These are phyloP conservation scores for Gracilinanus agilis DNA, from an alignment of 2,113 vertebrate genomes.

Conservation along the genomic window DNA sequence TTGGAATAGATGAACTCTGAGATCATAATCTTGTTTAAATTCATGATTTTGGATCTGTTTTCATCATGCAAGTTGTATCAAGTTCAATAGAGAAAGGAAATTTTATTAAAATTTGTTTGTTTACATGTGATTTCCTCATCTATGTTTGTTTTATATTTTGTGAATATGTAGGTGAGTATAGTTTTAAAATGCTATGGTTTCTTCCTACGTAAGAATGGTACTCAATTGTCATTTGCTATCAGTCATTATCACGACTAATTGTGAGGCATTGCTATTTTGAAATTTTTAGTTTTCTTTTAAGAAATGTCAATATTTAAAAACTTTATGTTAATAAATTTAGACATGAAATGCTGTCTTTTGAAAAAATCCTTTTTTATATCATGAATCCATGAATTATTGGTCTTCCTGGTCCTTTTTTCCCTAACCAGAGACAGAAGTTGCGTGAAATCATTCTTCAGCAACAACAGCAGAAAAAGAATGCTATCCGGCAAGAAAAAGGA, in stretches of 20 bases:
- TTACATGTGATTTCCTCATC: neutral
- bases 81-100: neutral
- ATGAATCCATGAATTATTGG: neutral
- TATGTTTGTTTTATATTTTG: neutral
- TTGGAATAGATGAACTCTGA: neutral
- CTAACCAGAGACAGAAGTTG: conserved; percentile 91
- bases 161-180: neutral
- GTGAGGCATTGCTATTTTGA: neutral
- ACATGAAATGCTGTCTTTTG: neutral
- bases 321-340: neutral
- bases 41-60: neutral
- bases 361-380: neutral
- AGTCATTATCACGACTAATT: neutral
- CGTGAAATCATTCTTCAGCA: conserved; percentile 96
- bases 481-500: conserved; percentile 92
- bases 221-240: neutral
- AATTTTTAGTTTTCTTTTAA: conserved; percentile 1
- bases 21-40: neutral
- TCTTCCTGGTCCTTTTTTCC: conserved; percentile 38
- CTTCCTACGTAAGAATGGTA: neutral
- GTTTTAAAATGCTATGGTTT: neutral
- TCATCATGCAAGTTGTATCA: neutral
- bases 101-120: neutral
- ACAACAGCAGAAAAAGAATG: conserved; percentile 94
- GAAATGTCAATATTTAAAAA: conserved; percentile 1